Base-by-base conservation (phyloP, 35 echinoderm and acorn worm species). In the Strongylocentrotus purpuratus region DNA sequence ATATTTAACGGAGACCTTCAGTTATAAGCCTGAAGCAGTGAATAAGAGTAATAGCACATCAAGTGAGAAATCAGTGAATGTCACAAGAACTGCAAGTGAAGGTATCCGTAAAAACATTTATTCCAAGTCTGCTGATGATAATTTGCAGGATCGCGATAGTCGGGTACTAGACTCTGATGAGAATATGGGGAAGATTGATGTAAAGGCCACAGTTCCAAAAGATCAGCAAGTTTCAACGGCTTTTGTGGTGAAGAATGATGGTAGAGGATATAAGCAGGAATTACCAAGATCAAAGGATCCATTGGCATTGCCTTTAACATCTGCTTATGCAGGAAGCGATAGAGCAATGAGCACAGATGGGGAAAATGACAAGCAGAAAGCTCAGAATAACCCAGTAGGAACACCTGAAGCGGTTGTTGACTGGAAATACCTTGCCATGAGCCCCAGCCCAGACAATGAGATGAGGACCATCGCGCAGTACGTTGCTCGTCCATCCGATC, bases 381-480 rank as follows among this genome's bases (percentile, higher is more conserved):
- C 33, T 58, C 17, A 9, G 31, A 78, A 78, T 22, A 28, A 78
- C 65, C 65, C 22, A 4, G 22, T 2, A 46, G 47, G 48, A 58
- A 46, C 91, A 48, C 46, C 45, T 48, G 91, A 31, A 28, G 91
- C 91, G 12, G 45, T 93, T 47, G 91, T 93, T n/a, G 91, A 93
- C 48, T 93, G 91, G 91, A 93, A 93, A 28, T 93, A 93, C 31
- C 91, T 93, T 58, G 91, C 91, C 48, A 93, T 32, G 48, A 93
- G 91, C 46, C 91, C 91, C 0, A 32, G 46, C 13, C 91, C 91
- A 58, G 91, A 47, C 8, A 93, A 47, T 48, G 48, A 93, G 31
- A 48, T 58, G 45, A 33, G 46, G 46, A 48, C 32, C n/a, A 46
- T 93, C 12, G 32, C 91, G 13, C 91, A 93, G 91, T 46, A 48